phyloP scores from a whole-genome alignment of 2,113 vertebrate species.

The Zapornia atra region DNA sequence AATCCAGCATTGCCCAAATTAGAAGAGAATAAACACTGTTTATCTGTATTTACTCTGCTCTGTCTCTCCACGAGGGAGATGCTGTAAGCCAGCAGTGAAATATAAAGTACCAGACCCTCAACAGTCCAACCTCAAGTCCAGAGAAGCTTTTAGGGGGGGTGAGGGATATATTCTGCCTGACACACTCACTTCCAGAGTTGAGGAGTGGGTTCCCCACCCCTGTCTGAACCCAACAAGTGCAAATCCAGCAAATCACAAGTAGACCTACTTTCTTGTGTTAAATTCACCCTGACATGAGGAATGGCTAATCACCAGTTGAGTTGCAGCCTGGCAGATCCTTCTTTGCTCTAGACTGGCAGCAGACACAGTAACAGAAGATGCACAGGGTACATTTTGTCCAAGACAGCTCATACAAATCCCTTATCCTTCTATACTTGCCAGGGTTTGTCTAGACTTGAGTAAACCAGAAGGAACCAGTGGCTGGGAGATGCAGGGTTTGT shows the following conservation, averaged over 20 bases:
- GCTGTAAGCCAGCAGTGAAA: neutral
- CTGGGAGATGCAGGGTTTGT: neutral
- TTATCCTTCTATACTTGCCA: neutral
- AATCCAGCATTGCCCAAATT: neutral
- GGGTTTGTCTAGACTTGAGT: neutral
- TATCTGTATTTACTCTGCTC: neutral
- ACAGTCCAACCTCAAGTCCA: neutral
- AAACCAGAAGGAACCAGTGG: neutral
- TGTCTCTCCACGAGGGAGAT: neutral
- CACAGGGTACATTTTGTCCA: neutral
- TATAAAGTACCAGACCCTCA: neutral
- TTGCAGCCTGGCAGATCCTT: neutral
- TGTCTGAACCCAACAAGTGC: neutral
- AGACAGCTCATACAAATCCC: neutral
- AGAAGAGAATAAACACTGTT: neutral
- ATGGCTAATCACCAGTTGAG: neutral
- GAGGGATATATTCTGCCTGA: neutral
- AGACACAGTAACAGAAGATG: neutral
- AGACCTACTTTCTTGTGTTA: neutral
- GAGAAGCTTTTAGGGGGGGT: neutral
- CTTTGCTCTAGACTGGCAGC: neutral
- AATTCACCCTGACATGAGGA: neutral
- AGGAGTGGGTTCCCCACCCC: neutral
- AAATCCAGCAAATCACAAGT: neutral
- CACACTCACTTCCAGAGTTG: neutral